Base-by-base conservation (phyloP, 2,797 vertebrate genomes). In the Cyclura pinguis region DNA sequence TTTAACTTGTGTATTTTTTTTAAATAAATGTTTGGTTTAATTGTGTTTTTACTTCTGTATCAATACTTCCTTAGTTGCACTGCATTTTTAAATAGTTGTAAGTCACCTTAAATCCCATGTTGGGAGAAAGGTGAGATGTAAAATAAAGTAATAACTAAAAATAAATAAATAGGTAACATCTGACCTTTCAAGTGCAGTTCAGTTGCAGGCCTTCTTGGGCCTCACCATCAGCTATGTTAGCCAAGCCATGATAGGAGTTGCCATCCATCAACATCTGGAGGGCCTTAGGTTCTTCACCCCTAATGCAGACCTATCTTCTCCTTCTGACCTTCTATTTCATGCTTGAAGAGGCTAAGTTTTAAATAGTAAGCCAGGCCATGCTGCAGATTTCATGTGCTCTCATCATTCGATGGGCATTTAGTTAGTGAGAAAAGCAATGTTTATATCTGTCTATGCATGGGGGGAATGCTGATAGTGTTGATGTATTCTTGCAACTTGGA, bases 401-500 rank as follows among this genome's bases (percentile, higher is more conserved):
- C 3, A 13, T 57, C 38, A 59, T 16, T 85, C 38, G 42, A 18
- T 67, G 14, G 9, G n/a, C n/a, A 69, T 69, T 67, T 78, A 85
- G 47, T 78, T 76, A 62, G 55, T 52, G 59, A 24, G 57, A 35
- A 47, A 50, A 64, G 67, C 29, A 57, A 57, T 38, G 35, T 35
- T 81, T 6, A 27, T 55, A 83, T 84, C 64, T 13, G 59, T 14
- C 22, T 64, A 38, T 50, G 32, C 64, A 32, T 42, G n/a, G n/a
- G 73, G 62, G 57, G 82, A 73, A 81, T 32, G 64, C 24, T 85
- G 88, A 91, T 89, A 47, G 52, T 90, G 38, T 59, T 85, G 85
- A 86, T 64, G 67, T 74, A 13, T 74, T 62, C 59, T 55, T 80
- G 67, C 78, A 91, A 88, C 80, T 80, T 89, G 89, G 64, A 94